Base-by-base conservation (phyloP, 2,113 vertebrate species). In the Platichthys flesus region DNA sequence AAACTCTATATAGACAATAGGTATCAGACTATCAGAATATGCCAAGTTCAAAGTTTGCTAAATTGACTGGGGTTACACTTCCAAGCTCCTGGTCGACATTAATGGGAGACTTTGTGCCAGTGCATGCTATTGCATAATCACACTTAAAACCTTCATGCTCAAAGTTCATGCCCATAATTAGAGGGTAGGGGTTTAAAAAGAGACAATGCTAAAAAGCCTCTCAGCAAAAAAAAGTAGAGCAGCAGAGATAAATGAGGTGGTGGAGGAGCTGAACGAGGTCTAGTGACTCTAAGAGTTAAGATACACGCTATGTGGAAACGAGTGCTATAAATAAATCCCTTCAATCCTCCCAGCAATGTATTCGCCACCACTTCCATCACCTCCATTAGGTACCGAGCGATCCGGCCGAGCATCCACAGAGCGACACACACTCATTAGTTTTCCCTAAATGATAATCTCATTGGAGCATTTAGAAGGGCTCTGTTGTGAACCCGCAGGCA, bases 361-460 rank as follows among this genome's bases (percentile, higher is more conserved):
- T 81, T 63, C 78, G 67, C 58, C 6, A 37, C 76, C 52, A 80
- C 56, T 63, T 79, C 79, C 74, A 84, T 87, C 56, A 60, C 28
- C 18, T 82, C 78, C 74, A 84, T 84, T 85, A 87, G 73, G 20
- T 28, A 55, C 60, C 70, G 59, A 12, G 56, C 58, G 45, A 88
- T 74, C 74, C 70, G 60, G 77, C 58, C 69, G 74, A 83, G 71
- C 70, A 75, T 88, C 60, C 45, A 51, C 56, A 18, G 9, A 14
- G 8, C 26, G 6, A 31, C 57, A 71, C 65, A 9, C 66, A 76
- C 66, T 78, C 83, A 88, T 94, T 74, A 85, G 60, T 90, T 91
- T 79, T 72, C 71, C 80, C 67, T 74, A 86, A 90, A 83, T 37
- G 74, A 74, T 78, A 76, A 82, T 91, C 73, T 78, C 74, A 42